These are phyloP conservation scores for Agonopterix arenella DNA, from an alignment of 2,888 invertebrate genomes.

Conservation along the genomic window DNA sequence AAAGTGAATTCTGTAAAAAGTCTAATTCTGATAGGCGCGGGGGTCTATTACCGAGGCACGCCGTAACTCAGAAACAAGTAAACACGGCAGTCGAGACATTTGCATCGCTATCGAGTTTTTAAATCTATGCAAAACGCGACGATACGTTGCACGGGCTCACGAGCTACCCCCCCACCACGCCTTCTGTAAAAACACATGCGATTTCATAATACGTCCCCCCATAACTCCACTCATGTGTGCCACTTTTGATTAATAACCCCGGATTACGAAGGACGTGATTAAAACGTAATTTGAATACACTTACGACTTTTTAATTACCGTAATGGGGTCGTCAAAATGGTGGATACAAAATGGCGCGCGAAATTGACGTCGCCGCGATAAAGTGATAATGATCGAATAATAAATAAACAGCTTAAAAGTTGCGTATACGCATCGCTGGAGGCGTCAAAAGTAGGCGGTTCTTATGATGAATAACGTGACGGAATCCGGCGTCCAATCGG, in stretches of 20 bases:
- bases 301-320: conserved; percentile 27
- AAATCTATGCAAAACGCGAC: conserved; percentile 75
- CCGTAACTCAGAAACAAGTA: conserved; percentile 72
- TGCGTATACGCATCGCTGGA: conserved; percentile 69
- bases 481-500: conserved; percentile 68
- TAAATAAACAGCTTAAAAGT: conserved; percentile 57
- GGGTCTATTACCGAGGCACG: conserved; percentile 62
- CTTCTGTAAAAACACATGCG: conserved; percentile 57
- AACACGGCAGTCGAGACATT: conserved; percentile 67
- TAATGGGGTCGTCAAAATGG: conserved; percentile 33
- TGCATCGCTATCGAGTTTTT: conserved; percentile 75
- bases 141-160: conserved; percentile 67
- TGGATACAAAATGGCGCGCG: conserved; percentile 39
- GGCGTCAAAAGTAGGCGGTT: conserved; percentile 73
- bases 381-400: conserved; percentile 39
- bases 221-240: conserved; percentile 27
- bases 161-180: conserved; percentile 38
- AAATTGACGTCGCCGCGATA: conserved; percentile 30
- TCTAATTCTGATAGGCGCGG: conserved; percentile 58
- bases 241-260: conserved; percentile 54
- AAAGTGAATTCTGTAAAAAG: conserved; percentile 39
- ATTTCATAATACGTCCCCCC: conserved; percentile 52
- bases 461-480: conserved; percentile 69
- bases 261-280: conserved; percentile 40
- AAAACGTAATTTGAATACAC: conserved; percentile 31